Evolutionary conservation across 2,888 invertebrate species (phyloP), one percentile per base, ranked within the genome.

Genomic region (Tachina lurida): DNA sequence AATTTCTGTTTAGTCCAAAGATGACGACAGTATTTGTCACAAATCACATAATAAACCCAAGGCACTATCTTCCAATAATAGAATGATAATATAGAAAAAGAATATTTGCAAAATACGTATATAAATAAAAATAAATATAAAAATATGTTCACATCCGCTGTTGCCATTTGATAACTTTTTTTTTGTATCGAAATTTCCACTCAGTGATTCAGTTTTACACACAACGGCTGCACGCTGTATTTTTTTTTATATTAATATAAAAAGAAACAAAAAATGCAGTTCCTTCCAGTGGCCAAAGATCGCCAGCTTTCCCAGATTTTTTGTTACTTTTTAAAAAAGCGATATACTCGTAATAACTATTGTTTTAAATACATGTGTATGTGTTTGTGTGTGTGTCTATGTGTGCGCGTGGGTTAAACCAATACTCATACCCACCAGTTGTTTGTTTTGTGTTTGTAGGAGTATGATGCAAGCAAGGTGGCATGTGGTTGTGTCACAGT

Each of bases 61-160:
- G 7, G 1, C 17, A 10, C 12, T 19, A n/a, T 10, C 15, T 10
- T 60, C 19, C 39, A 10, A 12, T 19, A 56, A 12, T 22, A 22
- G 8, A 10, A 49, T 31, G 7, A 31, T 5, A 31, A 31, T 31
- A 31, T 31, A n/a, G 10, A 49, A 43, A 63, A 54, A 13, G 19
- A 49, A 9, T 15, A n/a, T 15, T 19, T 19, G 22, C 8, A 17
- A 22, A 43, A 68, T 43, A 74, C n/a, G 43, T 43, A 62, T n/a
- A 60, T 52, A 63, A 65, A 80, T 52, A 43, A 54, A 49, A n/a
- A 73, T 65, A 80, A 80, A 80, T 70, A 70, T 56, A 54, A 77
- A 74, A 77, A 79, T 70, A 78, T 85, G 82, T 78, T 65, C 65
- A 76, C 71, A 82, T 86, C 82, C 82, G 78, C 43, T 82, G 82